These are phyloP conservation scores for Watersipora subatra DNA, from an alignment of 1,140 invertebrate genomes.

Conservation along the genomic window DNA sequence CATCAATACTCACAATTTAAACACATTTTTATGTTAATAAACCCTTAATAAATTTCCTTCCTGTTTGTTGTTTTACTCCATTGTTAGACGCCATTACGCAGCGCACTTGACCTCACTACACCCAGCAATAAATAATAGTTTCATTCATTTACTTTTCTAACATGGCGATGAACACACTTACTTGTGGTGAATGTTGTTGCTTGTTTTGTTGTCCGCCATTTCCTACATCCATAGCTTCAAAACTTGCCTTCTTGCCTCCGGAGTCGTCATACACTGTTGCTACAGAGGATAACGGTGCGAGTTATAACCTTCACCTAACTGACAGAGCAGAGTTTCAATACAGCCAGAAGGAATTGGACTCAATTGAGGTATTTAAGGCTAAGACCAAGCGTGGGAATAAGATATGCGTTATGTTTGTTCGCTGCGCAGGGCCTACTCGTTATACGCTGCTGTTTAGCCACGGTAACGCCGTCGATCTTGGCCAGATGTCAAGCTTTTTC, in stretches of 20 bases:
- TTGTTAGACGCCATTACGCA: too few relatives aligned
- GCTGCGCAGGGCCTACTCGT: slow-evolving; percentile 75
- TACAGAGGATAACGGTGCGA: slow-evolving; percentile 33
- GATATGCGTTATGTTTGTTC: slow-evolving; percentile 91
- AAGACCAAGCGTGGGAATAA: slow-evolving; percentile 51
- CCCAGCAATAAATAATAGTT: too few relatives aligned
- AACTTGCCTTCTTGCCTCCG: slow-evolving; percentile 95
- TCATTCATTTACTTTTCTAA: too few relatives aligned
- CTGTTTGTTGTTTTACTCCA: too few relatives aligned
- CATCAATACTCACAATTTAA: too few relatives aligned
- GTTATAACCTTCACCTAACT: slow-evolving; percentile 57
- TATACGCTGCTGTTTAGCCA: slow-evolving; percentile 97
- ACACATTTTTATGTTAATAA: too few relatives aligned
- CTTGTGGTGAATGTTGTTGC: slow-evolving; percentile 79
- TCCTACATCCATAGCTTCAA: slow-evolving; percentile 86
- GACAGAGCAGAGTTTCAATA: slow-evolving; percentile 97
- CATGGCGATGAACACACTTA: slow-evolving; percentile 33
- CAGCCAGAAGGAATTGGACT: slow-evolving; percentile 83
- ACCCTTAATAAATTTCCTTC: too few relatives aligned
- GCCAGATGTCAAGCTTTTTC: slow-evolving; percentile 96
- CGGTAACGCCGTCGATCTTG: slow-evolving; percentile 48
- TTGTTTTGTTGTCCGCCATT: slow-evolving; percentile 99
- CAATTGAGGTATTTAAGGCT: slow-evolving; percentile 62
- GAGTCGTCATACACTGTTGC: slow-evolving; percentile 86
- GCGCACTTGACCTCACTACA: too few relatives aligned